These are phyloP conservation scores for Rhizoglyphus robini DNA, from an alignment of 1,140 invertebrate genomes.

Conservation along the genomic window DNA sequence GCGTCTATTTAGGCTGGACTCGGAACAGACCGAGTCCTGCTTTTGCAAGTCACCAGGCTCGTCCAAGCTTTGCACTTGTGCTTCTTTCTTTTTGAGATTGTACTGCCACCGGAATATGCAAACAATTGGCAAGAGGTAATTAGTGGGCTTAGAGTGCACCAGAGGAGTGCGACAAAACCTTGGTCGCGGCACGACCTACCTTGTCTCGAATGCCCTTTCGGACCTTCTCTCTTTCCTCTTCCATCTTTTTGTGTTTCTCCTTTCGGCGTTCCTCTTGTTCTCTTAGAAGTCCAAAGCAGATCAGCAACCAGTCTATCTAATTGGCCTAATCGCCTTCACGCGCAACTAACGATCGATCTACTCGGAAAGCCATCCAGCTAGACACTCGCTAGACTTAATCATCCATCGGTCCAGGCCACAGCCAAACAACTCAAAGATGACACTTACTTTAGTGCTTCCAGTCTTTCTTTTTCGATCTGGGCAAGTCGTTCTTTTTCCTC, in stretches of 20 bases:
- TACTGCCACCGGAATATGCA: conserved; percentile 57
- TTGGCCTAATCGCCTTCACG: background rate
- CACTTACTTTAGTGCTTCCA: conserved; percentile 55
- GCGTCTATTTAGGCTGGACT: conserved; percentile 60
- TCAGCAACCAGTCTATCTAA: background rate
- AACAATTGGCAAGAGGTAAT: background rate
- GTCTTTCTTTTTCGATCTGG: conserved; percentile 80
- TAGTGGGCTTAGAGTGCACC: background rate
- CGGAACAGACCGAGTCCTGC: conserved; percentile 37
- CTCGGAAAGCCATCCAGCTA: background rate
- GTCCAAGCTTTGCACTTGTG: conserved; percentile 65
- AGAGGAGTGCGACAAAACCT: background rate
- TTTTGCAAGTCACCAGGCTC: conserved; percentile 22
- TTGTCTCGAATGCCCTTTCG: conserved; percentile 93
- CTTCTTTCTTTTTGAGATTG: conserved; percentile 93
- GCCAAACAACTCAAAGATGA: background rate
- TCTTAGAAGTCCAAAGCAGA: conserved; percentile 26
- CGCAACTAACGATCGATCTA: background rate
- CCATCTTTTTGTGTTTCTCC: conserved; percentile 95
- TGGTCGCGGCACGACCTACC: conserved; percentile 40
- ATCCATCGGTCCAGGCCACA: background rate
- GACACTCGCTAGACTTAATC: background rate
- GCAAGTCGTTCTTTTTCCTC: conserved; percentile 87
- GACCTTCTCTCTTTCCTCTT: conserved; percentile 94
- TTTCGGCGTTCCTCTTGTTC: conserved; percentile 86